These are phyloP conservation scores for Acronicta psi DNA, from an alignment of 2,888 invertebrate species.

Conservation along the genomic window DNA sequence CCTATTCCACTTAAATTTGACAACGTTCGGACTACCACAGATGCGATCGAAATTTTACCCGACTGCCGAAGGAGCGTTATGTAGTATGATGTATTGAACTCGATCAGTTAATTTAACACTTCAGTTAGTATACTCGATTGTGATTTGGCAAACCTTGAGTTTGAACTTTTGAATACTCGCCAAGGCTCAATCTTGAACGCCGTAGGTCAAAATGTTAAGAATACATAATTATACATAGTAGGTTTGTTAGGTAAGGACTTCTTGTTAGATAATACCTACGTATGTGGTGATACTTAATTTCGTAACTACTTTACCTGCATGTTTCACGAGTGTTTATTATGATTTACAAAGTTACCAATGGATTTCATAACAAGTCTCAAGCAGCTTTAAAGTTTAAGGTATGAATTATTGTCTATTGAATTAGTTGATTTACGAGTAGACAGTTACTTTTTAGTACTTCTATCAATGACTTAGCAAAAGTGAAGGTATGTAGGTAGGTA, in stretches of 20 bases:
- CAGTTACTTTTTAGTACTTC: conserved; percentile 18
- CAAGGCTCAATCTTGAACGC: conserved; percentile 30
- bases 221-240: too few species aligned
- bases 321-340: conserved; percentile 36
- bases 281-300: neutral
- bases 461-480: conserved; percentile 1
- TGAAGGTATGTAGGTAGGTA: conserved; percentile 1
- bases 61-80: too few species aligned
- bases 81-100: conserved; percentile 12
- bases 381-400: conserved; percentile 25
- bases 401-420: conserved; percentile 33
- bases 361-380: conserved; percentile 35
- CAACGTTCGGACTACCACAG: neutral
- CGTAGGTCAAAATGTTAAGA: conserved; percentile 34
- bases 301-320: conserved; percentile 12
- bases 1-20: conserved; percentile 19
- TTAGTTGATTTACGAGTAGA: conserved; percentile 3
- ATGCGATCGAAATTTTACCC: conserved; percentile 23
- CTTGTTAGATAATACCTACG: neutral
- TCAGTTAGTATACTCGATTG: conserved; percentile 6
- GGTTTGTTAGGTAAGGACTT: neutral
- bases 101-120: conserved; percentile 4
- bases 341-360: conserved; percentile 26
- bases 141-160: conserved; percentile 41
- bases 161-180: conserved; percentile 46